phyloP scores from a whole-genome alignment of 2,888 invertebrate species.

The Panopea generosa region DNA sequence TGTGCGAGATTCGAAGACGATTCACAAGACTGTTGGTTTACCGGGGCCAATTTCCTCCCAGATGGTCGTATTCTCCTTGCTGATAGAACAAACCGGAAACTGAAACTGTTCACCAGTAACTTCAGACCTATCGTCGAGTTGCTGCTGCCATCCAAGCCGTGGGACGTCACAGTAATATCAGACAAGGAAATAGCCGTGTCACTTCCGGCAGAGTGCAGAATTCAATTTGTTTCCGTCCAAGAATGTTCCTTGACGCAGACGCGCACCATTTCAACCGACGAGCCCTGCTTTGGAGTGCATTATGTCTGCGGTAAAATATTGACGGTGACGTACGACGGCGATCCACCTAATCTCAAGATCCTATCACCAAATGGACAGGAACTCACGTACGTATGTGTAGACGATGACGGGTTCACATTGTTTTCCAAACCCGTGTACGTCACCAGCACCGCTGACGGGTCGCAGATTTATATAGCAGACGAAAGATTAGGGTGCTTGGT shows the following conservation, averaged over 20 bases:
- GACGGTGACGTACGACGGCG: constrained; percentile 67
- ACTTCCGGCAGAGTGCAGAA: constrained; percentile 65
- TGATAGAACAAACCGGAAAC: constrained; percentile 66
- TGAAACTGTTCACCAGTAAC: constrained; percentile 64
- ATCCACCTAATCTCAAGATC: constrained; percentile 66
- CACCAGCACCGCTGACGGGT: constrained; percentile 51
- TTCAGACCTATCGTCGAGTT: constrained; percentile 47
- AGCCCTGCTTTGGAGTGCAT: constrained; percentile 66
- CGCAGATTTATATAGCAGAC: constrained; percentile 64
- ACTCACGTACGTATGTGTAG: constrained; percentile 63
- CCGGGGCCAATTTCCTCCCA: constrained; percentile 62
- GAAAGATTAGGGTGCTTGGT: constrained; percentile 64
- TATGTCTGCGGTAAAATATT: constrained; percentile 60
- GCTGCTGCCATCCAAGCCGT: constrained; percentile 62
- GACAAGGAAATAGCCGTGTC: constrained; percentile 65
- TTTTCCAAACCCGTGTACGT: constrained; percentile 71
- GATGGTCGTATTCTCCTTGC: constrained; percentile 65
- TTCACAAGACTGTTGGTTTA: constrained; percentile 66
- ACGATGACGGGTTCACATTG: constrained; percentile 66
- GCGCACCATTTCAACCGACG: constrained; percentile 57
- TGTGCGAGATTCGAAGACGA: constrained; percentile 59
- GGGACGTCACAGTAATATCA: constrained; percentile 65
- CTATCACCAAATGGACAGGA: constrained; percentile 60
- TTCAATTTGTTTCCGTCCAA: constrained; percentile 56
- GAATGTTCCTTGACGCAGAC: constrained; percentile 30